Conservation (phyloP, 2,113 vertebrate genomes). For the Pterophyllum scalare region DNA sequence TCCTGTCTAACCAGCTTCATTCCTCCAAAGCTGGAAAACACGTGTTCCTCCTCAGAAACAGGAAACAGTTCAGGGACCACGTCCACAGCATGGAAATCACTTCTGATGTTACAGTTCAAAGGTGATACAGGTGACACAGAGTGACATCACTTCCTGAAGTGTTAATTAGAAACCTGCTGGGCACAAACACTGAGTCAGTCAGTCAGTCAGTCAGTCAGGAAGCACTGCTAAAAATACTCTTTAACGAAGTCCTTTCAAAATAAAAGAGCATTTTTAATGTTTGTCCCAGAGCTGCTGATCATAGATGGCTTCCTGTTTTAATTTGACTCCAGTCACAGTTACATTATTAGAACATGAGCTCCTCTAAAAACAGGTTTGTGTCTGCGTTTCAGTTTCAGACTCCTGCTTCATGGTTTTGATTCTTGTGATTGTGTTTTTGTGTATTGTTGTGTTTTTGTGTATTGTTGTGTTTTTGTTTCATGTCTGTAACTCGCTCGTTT, state of each 20-base stretch:
- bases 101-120: neutral
- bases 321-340: neutral
- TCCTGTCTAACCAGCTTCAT: neutral
- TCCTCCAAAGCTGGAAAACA: neutral
- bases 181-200: neutral
- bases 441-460: neutral
- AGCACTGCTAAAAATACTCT: neutral
- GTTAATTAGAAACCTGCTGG: neutral
- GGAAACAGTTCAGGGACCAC: neutral
- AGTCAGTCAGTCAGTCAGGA: neutral
- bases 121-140: neutral
- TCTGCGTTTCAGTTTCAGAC: neutral
- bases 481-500: fast-evolving
- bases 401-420: neutral
- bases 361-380: too few relatives aligned
- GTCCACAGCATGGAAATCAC: neutral
- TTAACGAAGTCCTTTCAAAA: neutral
- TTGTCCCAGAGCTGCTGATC: neutral
- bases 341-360: too few relatives aligned
- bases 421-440: too few relatives aligned
- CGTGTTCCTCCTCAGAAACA: fast-evolving
- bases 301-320: neutral
- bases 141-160: neutral
- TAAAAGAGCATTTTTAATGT: neutral
- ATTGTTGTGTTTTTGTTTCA: neutral